Percentiles rank a stretch among this genome's conserved stretches.
These are phyloP conservation scores for Thecophora atra DNA, from an alignment of 2,888 invertebrate species.

Conservation along the genomic window DNA sequence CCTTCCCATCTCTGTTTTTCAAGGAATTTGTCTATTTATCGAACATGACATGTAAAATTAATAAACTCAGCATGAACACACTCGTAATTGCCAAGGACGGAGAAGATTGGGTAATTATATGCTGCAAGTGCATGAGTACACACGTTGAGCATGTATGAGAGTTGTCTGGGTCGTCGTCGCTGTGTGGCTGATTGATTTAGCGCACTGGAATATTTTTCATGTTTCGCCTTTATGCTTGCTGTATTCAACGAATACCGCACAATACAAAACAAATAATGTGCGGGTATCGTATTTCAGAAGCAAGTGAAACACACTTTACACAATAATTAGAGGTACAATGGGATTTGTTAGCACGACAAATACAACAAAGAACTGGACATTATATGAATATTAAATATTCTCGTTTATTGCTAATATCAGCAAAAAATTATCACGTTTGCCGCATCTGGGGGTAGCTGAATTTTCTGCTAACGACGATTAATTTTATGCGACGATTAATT, in stretches of 20 bases:
- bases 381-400: constrained; percentile 30
- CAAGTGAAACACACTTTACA: constrained; percentile 4
- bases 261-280: constrained; percentile 40
- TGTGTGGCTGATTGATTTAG: not conserved
- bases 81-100: too few relatives aligned
- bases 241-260: not conserved
- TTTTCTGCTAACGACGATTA: too few relatives aligned
- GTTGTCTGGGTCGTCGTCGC: not conserved
- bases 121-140: not conserved
- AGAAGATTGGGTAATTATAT: constrained; percentile 13
- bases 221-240: not conserved
- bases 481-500: too few relatives aligned
- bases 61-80: too few relatives aligned
- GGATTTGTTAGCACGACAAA: constrained; percentile 21
- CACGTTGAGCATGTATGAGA: not conserved
- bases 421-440: too few relatives aligned
- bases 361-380: constrained; percentile 24
- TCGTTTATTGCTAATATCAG: not conserved
- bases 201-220: too few relatives aligned
- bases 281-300: constrained; percentile 42
- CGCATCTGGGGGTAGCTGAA: too few relatives aligned
- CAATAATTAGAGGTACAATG: constrained; percentile 30
- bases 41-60: too few relatives aligned
- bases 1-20: too few relatives aligned
- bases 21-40: too few relatives aligned